A percentile compares a stretch with the other conserved stretches of the same genome.
These are phyloP conservation scores for Campopleginae sp. DNA, from an alignment of 2,888 invertebrate genomes.

Conservation along the genomic window DNA sequence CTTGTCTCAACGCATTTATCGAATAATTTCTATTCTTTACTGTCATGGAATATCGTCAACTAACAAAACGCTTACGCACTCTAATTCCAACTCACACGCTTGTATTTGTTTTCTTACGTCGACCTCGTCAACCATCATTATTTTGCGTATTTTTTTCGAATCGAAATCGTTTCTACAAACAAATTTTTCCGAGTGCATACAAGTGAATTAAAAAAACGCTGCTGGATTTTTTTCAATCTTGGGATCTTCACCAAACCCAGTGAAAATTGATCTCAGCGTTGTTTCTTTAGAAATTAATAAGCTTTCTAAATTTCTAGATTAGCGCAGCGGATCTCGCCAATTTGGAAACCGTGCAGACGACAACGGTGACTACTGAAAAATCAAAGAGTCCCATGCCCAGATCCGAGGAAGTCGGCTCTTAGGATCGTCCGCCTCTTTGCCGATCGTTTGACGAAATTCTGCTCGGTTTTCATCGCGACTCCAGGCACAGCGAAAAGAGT, in stretches of 20 bases:
- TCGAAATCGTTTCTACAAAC: not conserved
- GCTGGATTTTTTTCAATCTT: constrained; percentile 7
- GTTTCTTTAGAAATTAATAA: not conserved
- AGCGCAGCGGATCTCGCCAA: constrained; percentile 82
- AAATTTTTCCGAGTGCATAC: not conserved
- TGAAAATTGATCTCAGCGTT: not conserved
- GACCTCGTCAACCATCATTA: constrained; percentile 5
- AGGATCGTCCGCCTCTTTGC: constrained; percentile 65
- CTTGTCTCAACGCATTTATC: constrained; percentile 46
- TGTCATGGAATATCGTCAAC: constrained; percentile 24
- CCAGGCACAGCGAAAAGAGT: constrained; percentile 21
- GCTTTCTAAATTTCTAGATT: constrained; percentile 77
- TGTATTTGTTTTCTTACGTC: constrained; percentile 35
- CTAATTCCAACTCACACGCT: constrained; percentile 44
- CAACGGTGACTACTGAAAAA: constrained; percentile 81
- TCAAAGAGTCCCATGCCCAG: constrained; percentile 82
- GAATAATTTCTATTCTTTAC: not conserved
- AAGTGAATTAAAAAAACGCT: not conserved
- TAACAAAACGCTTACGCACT: constrained; percentile 57
- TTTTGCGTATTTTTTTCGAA: not conserved
- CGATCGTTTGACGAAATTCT: constrained; percentile 39
- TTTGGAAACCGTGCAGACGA: constrained; percentile 81
- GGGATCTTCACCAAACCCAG: not conserved
- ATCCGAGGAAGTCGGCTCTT: constrained; percentile 82
- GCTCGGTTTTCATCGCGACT: constrained; percentile 61